These are phyloP conservation scores for Phalanger gymnotis DNA, from an alignment of 2,797 vertebrate species.

Conservation along the genomic window DNA sequence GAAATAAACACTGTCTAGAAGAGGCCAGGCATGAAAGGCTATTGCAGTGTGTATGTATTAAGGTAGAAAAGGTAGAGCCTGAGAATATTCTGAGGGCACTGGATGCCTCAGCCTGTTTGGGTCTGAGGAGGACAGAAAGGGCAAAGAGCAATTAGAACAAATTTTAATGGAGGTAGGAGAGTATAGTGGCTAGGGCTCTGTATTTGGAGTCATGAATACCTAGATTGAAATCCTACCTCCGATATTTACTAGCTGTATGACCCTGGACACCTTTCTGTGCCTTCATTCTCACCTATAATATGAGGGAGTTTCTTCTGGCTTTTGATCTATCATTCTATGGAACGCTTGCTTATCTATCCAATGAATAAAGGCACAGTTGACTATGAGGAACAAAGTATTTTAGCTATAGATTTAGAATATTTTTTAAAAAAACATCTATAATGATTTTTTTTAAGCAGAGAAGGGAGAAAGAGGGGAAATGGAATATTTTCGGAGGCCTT, in stretches of 20 bases:
- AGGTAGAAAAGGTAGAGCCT: background rate
- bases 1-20: background rate
- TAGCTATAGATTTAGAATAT: background rate
- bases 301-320: background rate
- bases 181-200: background rate
- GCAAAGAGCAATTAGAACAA: background rate
- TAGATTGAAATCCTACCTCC: background rate
- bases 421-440: background rate
- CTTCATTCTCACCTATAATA: background rate
- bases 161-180: background rate
- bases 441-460: background rate
- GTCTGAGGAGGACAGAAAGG: background rate
- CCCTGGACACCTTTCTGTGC: background rate
- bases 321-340: background rate
- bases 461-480: background rate
- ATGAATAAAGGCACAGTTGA: background rate
- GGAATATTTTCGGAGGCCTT: background rate
- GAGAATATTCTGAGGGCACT: background rate
- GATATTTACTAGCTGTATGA: background rate
- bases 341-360: background rate
- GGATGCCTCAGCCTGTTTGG: background rate
- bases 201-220: background rate
- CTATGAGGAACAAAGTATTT: slow-evolving; percentile 13
- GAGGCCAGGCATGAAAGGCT: background rate
- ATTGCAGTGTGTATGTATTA: background rate